These are phyloP conservation scores for Pristionchus arcanus DNA, from an alignment of 2,888 invertebrate species.

Conservation along the genomic window DNA sequence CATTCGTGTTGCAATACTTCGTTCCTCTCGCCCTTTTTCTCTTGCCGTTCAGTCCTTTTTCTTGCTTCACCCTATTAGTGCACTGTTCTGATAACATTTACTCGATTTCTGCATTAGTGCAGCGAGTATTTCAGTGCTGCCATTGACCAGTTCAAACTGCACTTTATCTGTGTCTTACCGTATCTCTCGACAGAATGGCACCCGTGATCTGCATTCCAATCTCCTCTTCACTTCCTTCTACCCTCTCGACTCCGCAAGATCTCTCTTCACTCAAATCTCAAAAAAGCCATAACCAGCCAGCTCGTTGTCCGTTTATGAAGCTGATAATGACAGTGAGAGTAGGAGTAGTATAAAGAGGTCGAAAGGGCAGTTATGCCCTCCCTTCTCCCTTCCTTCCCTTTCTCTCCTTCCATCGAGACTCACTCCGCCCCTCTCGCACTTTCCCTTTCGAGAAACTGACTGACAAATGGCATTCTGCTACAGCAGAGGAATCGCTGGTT, in stretches of 20 bases:
- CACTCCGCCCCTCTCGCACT: background rate
- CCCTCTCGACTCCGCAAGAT: background rate
- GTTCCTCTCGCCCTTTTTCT: background rate
- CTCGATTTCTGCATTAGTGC: conserved; percentile 30
- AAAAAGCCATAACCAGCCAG: background rate
- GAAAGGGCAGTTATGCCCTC: background rate
- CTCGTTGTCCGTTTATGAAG: conserved; percentile 15
- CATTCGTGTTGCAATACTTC: background rate
- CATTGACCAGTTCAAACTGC: conserved; percentile 2
- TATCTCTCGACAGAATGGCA: background rate
- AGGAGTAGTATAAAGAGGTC: background rate
- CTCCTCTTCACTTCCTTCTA: background rate
- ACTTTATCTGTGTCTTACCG: background rate
- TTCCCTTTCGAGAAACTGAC: background rate
- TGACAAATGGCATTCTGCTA: conserved; percentile 15
- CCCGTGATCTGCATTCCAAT: background rate
- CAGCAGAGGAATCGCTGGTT: background rate
- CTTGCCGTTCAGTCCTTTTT: conserved; percentile 12
- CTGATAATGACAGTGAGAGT: conserved; percentile 20
- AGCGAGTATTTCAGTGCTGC: conserved; percentile 6
- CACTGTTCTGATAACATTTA: conserved; percentile 32
- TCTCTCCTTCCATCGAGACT: background rate
- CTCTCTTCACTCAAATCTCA: background rate
- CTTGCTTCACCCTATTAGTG: conserved; percentile 15
- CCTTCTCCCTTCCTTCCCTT: background rate